Conservation (phyloP, 2,888 invertebrate genomes). For the Neoascia interrupta region DNA sequence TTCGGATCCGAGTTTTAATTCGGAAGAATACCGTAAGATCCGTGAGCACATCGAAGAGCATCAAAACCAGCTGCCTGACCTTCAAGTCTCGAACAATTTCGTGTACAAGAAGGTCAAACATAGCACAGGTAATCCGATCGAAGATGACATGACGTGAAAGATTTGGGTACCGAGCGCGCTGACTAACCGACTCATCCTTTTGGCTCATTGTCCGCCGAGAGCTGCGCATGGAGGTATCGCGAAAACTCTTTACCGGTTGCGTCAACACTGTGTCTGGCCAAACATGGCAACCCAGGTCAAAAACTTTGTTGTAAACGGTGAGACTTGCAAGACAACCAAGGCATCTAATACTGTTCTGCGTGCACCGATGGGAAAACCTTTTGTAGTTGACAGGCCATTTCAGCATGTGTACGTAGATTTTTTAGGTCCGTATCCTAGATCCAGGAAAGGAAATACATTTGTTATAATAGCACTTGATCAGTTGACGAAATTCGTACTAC, state of each 20-base stretch:
- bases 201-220: no score
- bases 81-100: no score
- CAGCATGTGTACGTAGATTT: no score
- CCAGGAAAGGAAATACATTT: background rate
- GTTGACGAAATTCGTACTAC: conserved; percentile 9
- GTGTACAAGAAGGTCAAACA: no score
- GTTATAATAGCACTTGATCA: conserved; percentile 4
- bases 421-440: background rate
- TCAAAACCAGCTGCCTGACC: no score
- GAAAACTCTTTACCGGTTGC: no score
- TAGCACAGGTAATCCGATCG: conserved; percentile 9
- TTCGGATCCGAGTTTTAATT: no score
- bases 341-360: background rate
- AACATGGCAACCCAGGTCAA: no score
- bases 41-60: no score
- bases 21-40: no score
- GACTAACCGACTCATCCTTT: no score
- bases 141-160: conserved; percentile 7
- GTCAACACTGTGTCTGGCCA: conserved; percentile 5
- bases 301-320: background rate
- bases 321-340: conserved; percentile 1
- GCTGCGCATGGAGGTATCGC: no score
- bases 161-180: conserved; percentile 6
- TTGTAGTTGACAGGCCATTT: background rate
- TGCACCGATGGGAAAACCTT: background rate